Base-by-base conservation (phyloP, 2,113 vertebrate species). In the Strix uralensis region DNA sequence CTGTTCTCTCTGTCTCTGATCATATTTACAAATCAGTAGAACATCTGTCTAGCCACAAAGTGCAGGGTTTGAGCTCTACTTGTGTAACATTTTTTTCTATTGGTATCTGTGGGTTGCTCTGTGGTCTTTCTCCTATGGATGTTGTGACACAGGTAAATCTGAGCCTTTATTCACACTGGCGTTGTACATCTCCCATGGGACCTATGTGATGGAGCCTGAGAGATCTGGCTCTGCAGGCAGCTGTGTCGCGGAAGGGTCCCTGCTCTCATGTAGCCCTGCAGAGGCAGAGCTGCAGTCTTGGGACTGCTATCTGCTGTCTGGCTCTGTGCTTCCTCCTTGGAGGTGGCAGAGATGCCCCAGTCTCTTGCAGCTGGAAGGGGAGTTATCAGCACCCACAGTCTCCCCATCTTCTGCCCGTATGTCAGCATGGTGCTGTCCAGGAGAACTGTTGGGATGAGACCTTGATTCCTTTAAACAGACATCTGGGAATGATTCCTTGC, bases 221-320 rank as follows among this genome's bases (percentile, higher is more conserved):
- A 51, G 49, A 25, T 11, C 1, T 5, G 58, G 5, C 10, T 86
- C 44, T 13, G 15, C 27, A 67, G n/a, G 16, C 19, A n/a, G 16
- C 29, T 0, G 0, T 30, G 25, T 11, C 9, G 21, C 0, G 1
- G 25, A 55, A 0, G 5, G 12, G 15, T 44, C 11, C 25, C 19
- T 59, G 16, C 14, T 38, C 10, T 71, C 12, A 8, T 11, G 21
- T 21, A 77, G 19, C 25, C n/a, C 49, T 85, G 58, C 32, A 88
- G 63, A 46, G 27, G 5, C 40, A 72, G n/a, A 61, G 10, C 52
- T 44, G 59, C 25, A 23, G 19, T 26, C 17, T 49, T 0, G 0
- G n/a, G 20, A n/a, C 40, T 61, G 22, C 46, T 73, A 16, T 1
- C 1, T 30, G 20, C 10, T 49, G 5, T 27, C 14, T 73, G 59